Conservation (phyloP, 2,113 vertebrate species). For the Rhinogobius similis region DNA sequence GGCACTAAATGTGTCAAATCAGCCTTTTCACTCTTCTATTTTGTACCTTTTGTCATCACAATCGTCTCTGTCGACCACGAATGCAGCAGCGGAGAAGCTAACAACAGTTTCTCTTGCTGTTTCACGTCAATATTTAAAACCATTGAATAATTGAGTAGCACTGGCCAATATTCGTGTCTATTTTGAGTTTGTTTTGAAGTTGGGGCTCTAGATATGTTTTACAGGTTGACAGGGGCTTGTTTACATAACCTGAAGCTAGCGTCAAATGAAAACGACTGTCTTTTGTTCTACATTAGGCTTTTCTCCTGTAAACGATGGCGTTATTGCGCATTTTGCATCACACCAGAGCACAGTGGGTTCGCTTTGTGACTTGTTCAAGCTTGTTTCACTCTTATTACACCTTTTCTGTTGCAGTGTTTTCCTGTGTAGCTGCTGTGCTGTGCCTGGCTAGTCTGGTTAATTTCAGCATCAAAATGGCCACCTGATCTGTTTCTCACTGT, state of each 20-base stretch:
- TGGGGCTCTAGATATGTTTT: slow-evolving; percentile 34
- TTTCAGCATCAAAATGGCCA: slow-evolving; percentile 78
- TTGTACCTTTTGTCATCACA: slow-evolving; percentile 11
- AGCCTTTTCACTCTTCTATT: slow-evolving; percentile 14
- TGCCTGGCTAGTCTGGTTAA: slow-evolving; percentile 61
- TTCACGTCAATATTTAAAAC: slow-evolving; percentile 26
- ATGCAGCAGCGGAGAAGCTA: slow-evolving; percentile 41
- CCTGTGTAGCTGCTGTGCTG: slow-evolving; percentile 39
- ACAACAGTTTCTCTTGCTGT: slow-evolving; percentile 31
- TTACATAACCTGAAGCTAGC: slow-evolving; percentile 71
- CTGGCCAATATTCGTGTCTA: not conserved
- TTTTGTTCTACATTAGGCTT: slow-evolving; percentile 54
- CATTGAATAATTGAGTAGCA: not conserved
- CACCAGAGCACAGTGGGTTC: not conserved
- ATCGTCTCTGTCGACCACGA: slow-evolving; percentile 15
- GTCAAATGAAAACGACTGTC: slow-evolving; percentile 56
- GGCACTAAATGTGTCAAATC: slow-evolving; percentile 5
- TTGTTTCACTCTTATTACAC: slow-evolving; percentile 26
- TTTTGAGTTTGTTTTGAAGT: not conserved
- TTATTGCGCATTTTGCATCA: slow-evolving; percentile 11
- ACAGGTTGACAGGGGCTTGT: slow-evolving; percentile 67
- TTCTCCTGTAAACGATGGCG: slow-evolving; percentile 24
- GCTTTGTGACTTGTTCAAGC: slow-evolving; percentile 2
- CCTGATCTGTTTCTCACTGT: slow-evolving; percentile 70
- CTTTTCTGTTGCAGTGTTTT: slow-evolving; percentile 37